These are phyloP conservation scores for Scortum barcoo DNA, from an alignment of 2,113 vertebrate genomes.

Conservation along the genomic window DNA sequence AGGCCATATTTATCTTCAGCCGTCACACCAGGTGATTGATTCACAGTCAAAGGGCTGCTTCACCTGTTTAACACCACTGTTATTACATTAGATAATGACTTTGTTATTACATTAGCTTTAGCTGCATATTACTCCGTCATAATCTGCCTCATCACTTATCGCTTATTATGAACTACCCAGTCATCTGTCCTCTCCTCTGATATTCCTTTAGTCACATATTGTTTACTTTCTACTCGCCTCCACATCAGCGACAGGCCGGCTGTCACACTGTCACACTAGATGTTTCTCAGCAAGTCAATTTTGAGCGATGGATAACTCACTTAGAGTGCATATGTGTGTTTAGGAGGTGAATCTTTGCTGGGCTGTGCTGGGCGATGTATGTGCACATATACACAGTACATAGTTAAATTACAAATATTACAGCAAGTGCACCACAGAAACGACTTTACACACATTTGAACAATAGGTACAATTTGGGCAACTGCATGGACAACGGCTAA, in stretches of 20 bases:
- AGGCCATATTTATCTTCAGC: neutral
- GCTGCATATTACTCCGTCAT: neutral
- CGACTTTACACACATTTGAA: neutral
- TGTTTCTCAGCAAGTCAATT: conserved; percentile 26
- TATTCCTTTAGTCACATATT: conserved; percentile 43
- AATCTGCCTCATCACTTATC: conserved; percentile 1
- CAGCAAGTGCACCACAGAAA: neutral
- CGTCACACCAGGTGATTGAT: neutral
- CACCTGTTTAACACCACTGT: neutral
- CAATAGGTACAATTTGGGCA: neutral
- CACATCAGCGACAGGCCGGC: conserved; percentile 34
- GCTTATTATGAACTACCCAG: conserved; percentile 6
- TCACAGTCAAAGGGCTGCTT: neutral
- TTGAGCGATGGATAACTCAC: conserved; percentile 27
- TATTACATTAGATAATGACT: neutral
- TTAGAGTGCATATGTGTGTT: neutral
- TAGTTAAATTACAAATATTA: neutral
- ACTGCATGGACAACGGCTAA: neutral
- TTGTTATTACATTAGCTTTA: neutral
- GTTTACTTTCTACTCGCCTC: conserved; percentile 25
- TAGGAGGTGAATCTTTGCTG: neutral
- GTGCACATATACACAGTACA: neutral
- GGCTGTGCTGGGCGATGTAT: no score
- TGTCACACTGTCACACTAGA: conserved; percentile 52
- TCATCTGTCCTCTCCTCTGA: conserved; percentile 23